Conservation (phyloP, 2,113 vertebrate genomes). For the Noctilio leporinus region DNA sequence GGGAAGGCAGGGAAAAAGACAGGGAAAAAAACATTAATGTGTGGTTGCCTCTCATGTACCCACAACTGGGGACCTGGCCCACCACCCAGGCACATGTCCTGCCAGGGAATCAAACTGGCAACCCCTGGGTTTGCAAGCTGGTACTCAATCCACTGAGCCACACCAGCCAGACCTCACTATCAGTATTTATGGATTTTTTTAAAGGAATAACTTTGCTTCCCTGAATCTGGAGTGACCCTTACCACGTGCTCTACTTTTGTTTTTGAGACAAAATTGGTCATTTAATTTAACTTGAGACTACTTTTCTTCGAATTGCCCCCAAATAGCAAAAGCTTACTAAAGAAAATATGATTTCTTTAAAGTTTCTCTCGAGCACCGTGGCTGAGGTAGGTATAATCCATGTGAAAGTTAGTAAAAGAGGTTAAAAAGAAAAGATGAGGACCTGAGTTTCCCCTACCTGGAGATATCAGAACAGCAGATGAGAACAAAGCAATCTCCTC, state of each 20-base stretch:
- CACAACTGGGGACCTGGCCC: too few species aligned
- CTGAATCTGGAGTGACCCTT: not conserved
- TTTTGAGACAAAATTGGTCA: not conserved
- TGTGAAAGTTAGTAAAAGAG: not conserved
- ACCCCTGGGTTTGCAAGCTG: too few species aligned
- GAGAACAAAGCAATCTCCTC: slow-evolving; percentile 99
- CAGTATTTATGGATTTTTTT: not conserved
- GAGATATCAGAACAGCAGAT: slow-evolving; percentile 97
- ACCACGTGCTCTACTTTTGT: not conserved
- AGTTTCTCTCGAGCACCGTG: not conserved
- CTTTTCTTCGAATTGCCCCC: slow-evolving; percentile 33
- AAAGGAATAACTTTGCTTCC: slow-evolving; percentile 10
- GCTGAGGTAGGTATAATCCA: not conserved
- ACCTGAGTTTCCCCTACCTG: slow-evolving; percentile 83
- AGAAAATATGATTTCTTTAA: slow-evolving; percentile 26
- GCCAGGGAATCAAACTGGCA: too few species aligned
- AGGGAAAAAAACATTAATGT: too few species aligned
- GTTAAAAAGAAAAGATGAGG: not conserved
- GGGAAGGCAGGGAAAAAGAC: too few species aligned
- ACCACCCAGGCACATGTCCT: too few species aligned
- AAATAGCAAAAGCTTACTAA: slow-evolving; percentile 14
- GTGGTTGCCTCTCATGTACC: too few species aligned
- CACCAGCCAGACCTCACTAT: too few species aligned
- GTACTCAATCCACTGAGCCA: too few species aligned
- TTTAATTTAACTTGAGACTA: not conserved